phyloP scores from a whole-genome alignment of 2,888 invertebrate species.

The Drosophila borealis region DNA sequence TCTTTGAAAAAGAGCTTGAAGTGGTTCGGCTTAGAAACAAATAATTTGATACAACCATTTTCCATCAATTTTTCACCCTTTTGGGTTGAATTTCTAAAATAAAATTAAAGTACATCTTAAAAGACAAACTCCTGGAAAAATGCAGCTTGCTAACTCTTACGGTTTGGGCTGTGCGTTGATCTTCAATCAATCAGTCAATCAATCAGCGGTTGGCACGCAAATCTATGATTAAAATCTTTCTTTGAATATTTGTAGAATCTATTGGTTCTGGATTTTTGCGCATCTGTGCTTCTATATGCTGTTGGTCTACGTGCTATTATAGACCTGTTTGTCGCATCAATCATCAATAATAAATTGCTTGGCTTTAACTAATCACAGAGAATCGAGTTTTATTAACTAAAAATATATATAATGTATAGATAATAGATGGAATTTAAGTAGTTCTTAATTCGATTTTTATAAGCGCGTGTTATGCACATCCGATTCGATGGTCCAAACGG shows the following conservation, averaged over 20 bases:
- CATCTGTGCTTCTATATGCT: slow-evolving; percentile 59
- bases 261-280: slow-evolving; percentile 73
- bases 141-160: too few species aligned
- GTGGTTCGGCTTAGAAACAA: neutral
- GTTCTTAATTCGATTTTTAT: slow-evolving; percentile 5
- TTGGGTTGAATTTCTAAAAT: neutral
- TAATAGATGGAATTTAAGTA: slow-evolving; percentile 13
- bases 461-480: slow-evolving; percentile 75
- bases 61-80: neutral
- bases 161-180: neutral
- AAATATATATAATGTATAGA: slow-evolving; percentile 1
- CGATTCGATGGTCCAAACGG: slow-evolving; percentile 77
- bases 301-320: slow-evolving; percentile 50
- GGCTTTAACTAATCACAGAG: slow-evolving; percentile 69
- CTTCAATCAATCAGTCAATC: neutral
- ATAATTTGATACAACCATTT: neutral
- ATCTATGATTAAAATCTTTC: neutral
- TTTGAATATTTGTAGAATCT: slow-evolving; percentile 59
- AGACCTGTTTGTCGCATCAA: slow-evolving; percentile 17
- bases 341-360: slow-evolving; percentile 24
- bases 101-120: too few species aligned
- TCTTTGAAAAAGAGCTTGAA: neutral
- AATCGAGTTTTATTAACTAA: slow-evolving; percentile 54
- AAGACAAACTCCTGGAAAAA: too few species aligned
- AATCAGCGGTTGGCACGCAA: neutral